A percentile compares a stretch with the other conserved stretches of the same genome.
These are phyloP conservation scores for Trichomalopsis sarcophagae DNA, from an alignment of 1,140 invertebrate species.

Conservation along the genomic window DNA sequence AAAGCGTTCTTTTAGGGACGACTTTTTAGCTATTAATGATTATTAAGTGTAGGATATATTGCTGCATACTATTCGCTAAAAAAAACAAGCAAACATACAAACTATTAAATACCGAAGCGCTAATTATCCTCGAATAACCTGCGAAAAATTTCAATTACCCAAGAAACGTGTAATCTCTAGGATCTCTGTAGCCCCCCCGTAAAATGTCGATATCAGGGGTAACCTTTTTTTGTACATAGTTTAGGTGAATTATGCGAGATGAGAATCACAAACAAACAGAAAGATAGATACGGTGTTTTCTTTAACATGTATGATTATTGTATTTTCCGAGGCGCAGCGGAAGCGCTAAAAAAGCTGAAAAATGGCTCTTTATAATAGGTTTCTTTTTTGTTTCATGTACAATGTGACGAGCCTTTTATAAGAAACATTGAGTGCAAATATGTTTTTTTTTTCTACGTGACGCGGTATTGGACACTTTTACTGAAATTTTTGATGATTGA, in stretches of 20 bases:
- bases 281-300: slow-evolving; percentile 15
- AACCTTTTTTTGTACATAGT: slow-evolving; percentile 49
- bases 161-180: slow-evolving; percentile 50
- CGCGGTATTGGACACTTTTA: slow-evolving; percentile 33
- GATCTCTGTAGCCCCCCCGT: slow-evolving; percentile 41
- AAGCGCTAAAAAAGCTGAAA: slow-evolving; percentile 9
- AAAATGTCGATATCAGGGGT: slow-evolving; percentile 23
- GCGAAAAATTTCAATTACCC: slow-evolving; percentile 44
- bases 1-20: slow-evolving; percentile 40
- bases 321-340: not conserved
- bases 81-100: slow-evolving; percentile 23
- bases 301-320: slow-evolving; percentile 12
- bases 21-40: slow-evolving; percentile 60
- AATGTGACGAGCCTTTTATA: slow-evolving; percentile 19
- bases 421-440: slow-evolving; percentile 6
- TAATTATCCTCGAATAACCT: slow-evolving; percentile 42
- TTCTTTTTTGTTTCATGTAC: slow-evolving; percentile 34
- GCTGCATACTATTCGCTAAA: slow-evolving; percentile 44
- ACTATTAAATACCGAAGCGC: slow-evolving; percentile 42
- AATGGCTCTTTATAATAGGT: slow-evolving; percentile 28
- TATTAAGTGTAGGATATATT: slow-evolving; percentile 55
- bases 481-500: not conserved
- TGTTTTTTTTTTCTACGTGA: not conserved
- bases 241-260: slow-evolving; percentile 48
- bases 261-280: slow-evolving; percentile 32